Percentiles rank a stretch among this genome's conserved stretches.
Conservation (phyloP, 2,888 invertebrate species). For the Celastrina argiolus region DNA sequence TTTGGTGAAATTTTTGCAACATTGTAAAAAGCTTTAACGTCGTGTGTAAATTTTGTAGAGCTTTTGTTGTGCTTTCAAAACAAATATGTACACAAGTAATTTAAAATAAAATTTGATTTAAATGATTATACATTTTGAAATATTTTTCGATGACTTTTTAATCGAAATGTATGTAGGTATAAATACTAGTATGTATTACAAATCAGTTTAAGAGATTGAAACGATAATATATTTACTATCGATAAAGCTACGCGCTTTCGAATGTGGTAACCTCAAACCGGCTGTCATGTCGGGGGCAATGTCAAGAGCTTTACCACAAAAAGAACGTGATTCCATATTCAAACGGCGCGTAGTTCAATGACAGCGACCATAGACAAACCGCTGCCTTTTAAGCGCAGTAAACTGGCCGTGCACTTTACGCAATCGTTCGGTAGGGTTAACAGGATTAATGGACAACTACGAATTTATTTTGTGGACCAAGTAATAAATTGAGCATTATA, state of each 20-base stretch:
- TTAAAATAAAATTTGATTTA: background rate
- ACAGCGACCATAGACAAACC: conserved; percentile 61
- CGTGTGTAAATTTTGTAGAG: background rate
- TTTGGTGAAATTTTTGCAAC: background rate
- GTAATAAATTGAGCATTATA: too few relatives aligned
- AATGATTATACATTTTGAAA: too few relatives aligned
- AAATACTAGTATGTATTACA: too few relatives aligned
- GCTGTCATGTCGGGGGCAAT: background rate
- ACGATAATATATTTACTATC: background rate
- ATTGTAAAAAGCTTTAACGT: background rate
- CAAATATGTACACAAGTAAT: background rate
- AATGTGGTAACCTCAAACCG: conserved; percentile 7
- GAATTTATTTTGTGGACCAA: too few relatives aligned
- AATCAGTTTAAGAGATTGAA: background rate
- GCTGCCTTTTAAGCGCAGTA: conserved; percentile 65
- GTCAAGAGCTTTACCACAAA: conserved; percentile 66
- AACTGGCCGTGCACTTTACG: conserved; percentile 45
- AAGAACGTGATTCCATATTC: conserved; percentile 64
- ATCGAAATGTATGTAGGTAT: background rate
- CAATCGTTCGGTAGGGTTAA: conserved; percentile 42
- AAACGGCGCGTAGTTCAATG: conserved; percentile 65
- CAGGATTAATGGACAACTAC: too few relatives aligned
- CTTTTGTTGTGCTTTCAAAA: conserved; percentile 6
- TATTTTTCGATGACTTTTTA: too few relatives aligned
- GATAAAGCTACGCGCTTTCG: background rate